Evolutionary conservation across 2,888 invertebrate species (phyloP), one percentile per base, ranked within the genome.

Genomic region (Morpho deidamia): DNA sequence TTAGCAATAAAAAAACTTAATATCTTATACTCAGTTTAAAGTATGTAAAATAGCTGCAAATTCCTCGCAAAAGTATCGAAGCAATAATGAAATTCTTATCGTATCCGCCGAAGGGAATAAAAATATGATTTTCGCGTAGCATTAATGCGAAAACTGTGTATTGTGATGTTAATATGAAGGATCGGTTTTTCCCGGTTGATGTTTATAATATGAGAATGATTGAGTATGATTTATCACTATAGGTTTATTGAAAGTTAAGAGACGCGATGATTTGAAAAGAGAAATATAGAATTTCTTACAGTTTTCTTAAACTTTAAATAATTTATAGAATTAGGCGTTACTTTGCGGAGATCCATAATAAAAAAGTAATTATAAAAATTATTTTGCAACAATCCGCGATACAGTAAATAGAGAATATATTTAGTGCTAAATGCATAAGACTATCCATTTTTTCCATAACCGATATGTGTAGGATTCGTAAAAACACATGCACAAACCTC

Each of bases 141-240:
- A 76, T 80, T 83, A 83, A 83, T 83, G 83, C 71, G 70, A 76
- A 79, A 79, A 70, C 74, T 76, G 76, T 83, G 81, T 83, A 81
- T 81, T 81, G 76, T 80, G 70, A 68, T 65, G 51, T 32, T 45
- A 47, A 49, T 70, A 67, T 82, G 82, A 83, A 79, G 76, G 81
- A 83, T 80, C 76, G 76, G 60, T 50, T 51, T 35, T 45, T 50
- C 42, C 58, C 58, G 56, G 64, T 60, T 62, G 66, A 65, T 63
- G 69, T 69, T 69, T 78, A 71, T 72, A 74, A 75, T 74, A 73
- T 64, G 77, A 67, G 70, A 66, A 58, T 69, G 68, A 70, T 68
- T 67, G 75, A 66, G 63, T 55, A 60, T 83, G 83, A 83, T 81
- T 76, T 74, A 83, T 83, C 72, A 23, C 35, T 46, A 51, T 52